Evolutionary conservation across 2,113 vertebrate species (phyloP).

Genomic region (Pseudorasbora parva): DNA sequence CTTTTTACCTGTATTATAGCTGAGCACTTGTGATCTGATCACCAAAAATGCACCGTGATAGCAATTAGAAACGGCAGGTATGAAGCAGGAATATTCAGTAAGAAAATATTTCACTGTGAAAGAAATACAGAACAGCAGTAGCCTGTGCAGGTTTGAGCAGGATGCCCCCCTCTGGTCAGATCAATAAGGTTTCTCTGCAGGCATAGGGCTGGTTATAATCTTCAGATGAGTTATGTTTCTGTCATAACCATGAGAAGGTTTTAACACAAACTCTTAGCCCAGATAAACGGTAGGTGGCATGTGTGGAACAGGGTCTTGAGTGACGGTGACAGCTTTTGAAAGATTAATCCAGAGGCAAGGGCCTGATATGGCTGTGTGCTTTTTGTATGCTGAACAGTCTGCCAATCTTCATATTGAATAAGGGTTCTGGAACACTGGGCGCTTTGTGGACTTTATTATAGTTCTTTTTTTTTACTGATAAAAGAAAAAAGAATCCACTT

Average conservation of each 20-base stretch:
- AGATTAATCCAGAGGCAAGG: constrained; percentile 78
- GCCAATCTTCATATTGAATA: constrained; percentile 23
- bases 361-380: constrained; percentile 44
- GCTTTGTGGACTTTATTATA: neutral
- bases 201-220: constrained; percentile 50
- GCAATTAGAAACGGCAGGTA: neutral
- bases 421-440: neutral
- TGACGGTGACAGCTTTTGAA: constrained; percentile 82
- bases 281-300: constrained; percentile 84
- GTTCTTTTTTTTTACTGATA: neutral
- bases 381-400: constrained; percentile 20
- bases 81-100: neutral
- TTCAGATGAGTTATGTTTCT: constrained; percentile 80
- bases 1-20: neutral
- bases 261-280: constrained; percentile 81
- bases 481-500: neutral
- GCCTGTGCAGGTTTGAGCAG: constrained; percentile 7
- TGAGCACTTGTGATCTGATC: neutral
- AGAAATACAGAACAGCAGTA: constrained; percentile 58
- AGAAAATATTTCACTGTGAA: neutral
- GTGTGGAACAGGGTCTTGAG: constrained; percentile 67
- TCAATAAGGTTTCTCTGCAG: constrained; percentile 76
- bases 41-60: neutral
- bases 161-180: constrained; percentile 76
- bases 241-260: constrained; percentile 84